These are phyloP conservation scores for Sclerodermus sp. DNA, from an alignment of 2,888 invertebrate species.

Conservation along the genomic window DNA sequence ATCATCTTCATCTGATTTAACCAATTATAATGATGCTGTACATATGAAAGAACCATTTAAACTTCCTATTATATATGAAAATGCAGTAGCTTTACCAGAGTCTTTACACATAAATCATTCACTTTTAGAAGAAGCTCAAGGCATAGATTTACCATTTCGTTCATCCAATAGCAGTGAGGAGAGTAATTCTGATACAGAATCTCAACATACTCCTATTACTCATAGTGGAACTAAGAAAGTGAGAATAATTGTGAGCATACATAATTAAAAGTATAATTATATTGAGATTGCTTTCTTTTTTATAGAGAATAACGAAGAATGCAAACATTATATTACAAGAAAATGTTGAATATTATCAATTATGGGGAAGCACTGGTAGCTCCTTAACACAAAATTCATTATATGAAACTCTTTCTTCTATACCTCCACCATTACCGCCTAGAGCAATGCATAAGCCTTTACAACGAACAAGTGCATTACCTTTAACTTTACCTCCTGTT, in stretches of 20 bases:
- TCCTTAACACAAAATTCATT: constrained; percentile 41
- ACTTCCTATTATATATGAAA: constrained; percentile 46
- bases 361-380: constrained; percentile 54
- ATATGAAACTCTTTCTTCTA: constrained; percentile 45
- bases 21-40: constrained; percentile 19
- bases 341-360: constrained; percentile 51
- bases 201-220: constrained; percentile 38
- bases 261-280: background rate
- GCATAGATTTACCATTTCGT: constrained; percentile 41
- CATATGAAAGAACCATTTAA: constrained; percentile 40
- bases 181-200: constrained; percentile 51
- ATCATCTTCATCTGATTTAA: constrained; percentile 22
- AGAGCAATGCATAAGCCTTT: constrained; percentile 74
- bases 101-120: too few relatives aligned
- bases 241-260: constrained; percentile 2
- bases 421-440: constrained; percentile 70
- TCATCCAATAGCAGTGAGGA: constrained; percentile 49
- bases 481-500: constrained; percentile 66
- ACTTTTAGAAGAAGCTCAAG: constrained; percentile 19
- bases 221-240: constrained; percentile 40
- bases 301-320: constrained; percentile 39
- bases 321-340: constrained; percentile 40
- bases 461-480: constrained; percentile 67
- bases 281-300: constrained; percentile 3
- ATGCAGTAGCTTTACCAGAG: constrained; percentile 27